A percentile compares a stretch with the other conserved stretches of the same genome.
Conservation (phyloP, 2,888 invertebrate species). For the Bellardia bayeri region DNA sequence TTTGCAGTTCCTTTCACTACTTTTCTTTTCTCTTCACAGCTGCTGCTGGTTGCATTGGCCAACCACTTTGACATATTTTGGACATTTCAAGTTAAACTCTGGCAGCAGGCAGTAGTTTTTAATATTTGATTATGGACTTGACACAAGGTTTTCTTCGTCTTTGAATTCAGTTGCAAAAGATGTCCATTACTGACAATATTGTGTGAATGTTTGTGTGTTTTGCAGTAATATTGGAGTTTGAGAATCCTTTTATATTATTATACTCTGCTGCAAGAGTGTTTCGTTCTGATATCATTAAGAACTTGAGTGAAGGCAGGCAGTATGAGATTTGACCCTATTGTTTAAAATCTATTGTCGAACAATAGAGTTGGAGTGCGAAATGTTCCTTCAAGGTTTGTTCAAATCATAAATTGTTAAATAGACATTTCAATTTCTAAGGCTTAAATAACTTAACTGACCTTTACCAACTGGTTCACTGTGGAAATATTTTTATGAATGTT, state of each 20-base stretch:
- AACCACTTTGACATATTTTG: conserved; percentile 74
- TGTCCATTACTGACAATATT: not conserved
- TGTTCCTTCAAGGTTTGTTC: conserved; percentile 65
- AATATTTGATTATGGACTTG: conserved; percentile 55
- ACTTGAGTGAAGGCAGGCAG: not conserved
- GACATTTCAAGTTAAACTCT: conserved; percentile 66
- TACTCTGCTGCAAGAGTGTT: conserved; percentile 34
- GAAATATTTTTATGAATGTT: conserved; percentile 3
- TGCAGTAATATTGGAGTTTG: conserved; percentile 1
- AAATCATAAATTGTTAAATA: conserved; percentile 56
- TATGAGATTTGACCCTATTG: conserved; percentile 38
- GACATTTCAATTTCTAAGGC: conserved; percentile 52
- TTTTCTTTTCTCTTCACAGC: conserved; percentile 26
- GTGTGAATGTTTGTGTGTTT: not conserved
- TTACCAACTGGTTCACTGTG: conserved; percentile 6
- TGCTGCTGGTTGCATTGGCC: conserved; percentile 69
- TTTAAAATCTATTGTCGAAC: conserved; percentile 48
- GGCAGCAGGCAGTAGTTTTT: conserved; percentile 30
- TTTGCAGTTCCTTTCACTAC: conserved; percentile 18
- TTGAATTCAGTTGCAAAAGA: conserved; percentile 26
- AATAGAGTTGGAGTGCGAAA: conserved; percentile 75
- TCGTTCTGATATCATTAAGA: conserved; percentile 48
- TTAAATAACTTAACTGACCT: conserved; percentile 52
- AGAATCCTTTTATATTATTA: conserved; percentile 57
- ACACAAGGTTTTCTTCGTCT: conserved; percentile 47